Evolutionary conservation across 2,797 vertebrate genomes (phyloP).

Genomic region (Pristis pectinata): DNA sequence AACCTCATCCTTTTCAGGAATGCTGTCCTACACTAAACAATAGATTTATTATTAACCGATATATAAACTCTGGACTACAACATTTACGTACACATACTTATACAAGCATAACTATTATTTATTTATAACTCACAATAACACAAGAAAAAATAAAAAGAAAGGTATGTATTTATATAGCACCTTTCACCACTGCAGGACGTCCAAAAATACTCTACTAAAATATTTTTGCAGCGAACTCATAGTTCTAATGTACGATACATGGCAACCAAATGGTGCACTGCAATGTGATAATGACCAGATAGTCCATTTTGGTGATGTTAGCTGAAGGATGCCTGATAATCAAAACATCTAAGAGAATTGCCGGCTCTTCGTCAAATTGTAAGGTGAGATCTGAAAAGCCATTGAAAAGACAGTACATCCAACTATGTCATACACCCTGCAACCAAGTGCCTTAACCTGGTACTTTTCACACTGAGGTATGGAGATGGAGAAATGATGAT

Average conservation of each 20-base stretch:
- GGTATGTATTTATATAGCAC: background rate
- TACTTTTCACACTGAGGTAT: background rate
- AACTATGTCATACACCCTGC: background rate
- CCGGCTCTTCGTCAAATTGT: too few species aligned
- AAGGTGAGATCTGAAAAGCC: background rate
- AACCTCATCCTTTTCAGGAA: background rate
- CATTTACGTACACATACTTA: background rate
- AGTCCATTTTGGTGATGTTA: background rate
- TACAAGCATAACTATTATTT: background rate
- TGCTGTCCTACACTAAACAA: background rate
- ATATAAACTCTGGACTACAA: background rate
- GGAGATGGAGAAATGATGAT: background rate
- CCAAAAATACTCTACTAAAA: background rate
- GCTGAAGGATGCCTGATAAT: background rate
- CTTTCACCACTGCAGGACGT: background rate
- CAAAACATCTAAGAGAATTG: background rate
- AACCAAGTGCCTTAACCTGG: background rate
- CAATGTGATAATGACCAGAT: background rate
- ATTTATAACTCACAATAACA: slow-evolving; percentile 12
- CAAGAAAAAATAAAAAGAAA: background rate
- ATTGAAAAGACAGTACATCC: background rate
- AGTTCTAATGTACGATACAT: background rate
- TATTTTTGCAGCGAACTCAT: background rate
- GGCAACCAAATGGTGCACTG: background rate
- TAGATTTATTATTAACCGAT: background rate